A percentile compares a stretch with the other conserved stretches of the same genome.
These are phyloP conservation scores for Sapayoa aenigma DNA, from an alignment of 2,113 vertebrate genomes.

Conservation along the genomic window DNA sequence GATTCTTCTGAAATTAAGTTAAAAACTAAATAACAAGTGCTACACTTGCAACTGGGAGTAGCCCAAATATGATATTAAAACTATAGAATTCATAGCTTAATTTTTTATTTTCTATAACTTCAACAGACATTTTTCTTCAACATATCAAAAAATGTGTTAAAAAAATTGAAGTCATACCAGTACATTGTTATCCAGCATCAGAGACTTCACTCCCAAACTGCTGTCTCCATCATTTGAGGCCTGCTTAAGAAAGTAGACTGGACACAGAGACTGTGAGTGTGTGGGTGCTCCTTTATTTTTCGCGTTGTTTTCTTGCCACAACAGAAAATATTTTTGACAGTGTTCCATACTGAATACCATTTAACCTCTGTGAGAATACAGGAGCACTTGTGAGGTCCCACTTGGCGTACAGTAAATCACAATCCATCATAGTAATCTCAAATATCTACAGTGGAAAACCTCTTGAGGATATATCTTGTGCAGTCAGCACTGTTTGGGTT, in stretches of 20 bases:
- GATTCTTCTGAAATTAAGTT: background rate
- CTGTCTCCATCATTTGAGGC: constrained; percentile 31
- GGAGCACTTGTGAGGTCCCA: constrained; percentile 42
- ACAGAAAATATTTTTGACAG: constrained; percentile 68
- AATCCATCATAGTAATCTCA: constrained; percentile 73
- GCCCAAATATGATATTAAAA: background rate
- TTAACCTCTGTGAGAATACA: constrained; percentile 75
- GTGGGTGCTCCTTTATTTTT: constrained; percentile 45
- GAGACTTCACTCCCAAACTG: background rate
- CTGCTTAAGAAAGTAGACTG: constrained; percentile 55
- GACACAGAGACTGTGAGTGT: accelerated
- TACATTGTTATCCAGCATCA: background rate
- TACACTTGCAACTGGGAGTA: background rate
- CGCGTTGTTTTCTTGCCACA: background rate
- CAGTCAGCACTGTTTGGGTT: constrained; percentile 1
- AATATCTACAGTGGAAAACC: background rate
- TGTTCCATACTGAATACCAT: constrained; percentile 68
- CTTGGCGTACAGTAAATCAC: constrained; percentile 67
- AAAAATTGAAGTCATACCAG: background rate
- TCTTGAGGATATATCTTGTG: background rate
- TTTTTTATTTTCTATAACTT: background rate
- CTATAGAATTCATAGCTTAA: background rate
- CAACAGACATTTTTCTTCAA: background rate
- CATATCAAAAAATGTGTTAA: background rate
- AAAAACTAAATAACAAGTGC: background rate